A percentile compares a stretch with the other conserved stretches of the same genome.
Evolutionary conservation across 1,140 invertebrate species (phyloP).

Genomic region (Lepidostoma basale): DNA sequence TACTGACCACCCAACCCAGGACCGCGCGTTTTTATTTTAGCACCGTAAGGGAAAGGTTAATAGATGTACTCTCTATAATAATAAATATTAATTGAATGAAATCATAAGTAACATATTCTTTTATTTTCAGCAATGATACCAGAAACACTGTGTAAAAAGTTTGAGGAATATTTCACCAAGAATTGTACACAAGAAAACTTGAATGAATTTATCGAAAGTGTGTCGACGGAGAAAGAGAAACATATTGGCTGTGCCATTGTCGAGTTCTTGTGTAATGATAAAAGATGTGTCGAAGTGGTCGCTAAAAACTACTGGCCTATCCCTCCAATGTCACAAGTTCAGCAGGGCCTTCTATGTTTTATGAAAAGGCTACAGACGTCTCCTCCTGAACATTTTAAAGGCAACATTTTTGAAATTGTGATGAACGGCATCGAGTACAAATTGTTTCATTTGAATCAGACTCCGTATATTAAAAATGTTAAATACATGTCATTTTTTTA

Average conservation of each 20-base stretch:
- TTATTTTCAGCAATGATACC: slow-evolving; percentile 13
- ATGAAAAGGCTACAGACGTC: slow-evolving; percentile 25
- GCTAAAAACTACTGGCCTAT: not conserved
- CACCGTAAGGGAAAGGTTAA: too few relatives aligned
- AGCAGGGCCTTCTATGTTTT: slow-evolving; percentile 20
- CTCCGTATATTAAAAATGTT: slow-evolving; percentile 51
- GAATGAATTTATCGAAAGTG: slow-evolving; percentile 10
- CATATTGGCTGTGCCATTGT: slow-evolving; percentile 28
- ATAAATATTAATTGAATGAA: too few relatives aligned
- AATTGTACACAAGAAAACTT: slow-evolving; percentile 15
- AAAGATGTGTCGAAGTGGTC: not conserved
- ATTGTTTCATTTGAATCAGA: slow-evolving; percentile 52
- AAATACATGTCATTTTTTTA: slow-evolving; percentile 56
- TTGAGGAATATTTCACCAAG: slow-evolving; percentile 19
- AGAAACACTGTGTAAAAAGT: slow-evolving; percentile 13
- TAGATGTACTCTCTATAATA: too few relatives aligned
- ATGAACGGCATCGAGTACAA: slow-evolving; percentile 53
- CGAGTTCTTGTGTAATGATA: slow-evolving; percentile 22
- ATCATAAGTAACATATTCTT: too few relatives aligned
- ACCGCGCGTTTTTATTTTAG: too few relatives aligned
- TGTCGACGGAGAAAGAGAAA: slow-evolving; percentile 13
- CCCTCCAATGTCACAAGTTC: slow-evolving; percentile 15
- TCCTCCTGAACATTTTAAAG: slow-evolving; percentile 28
- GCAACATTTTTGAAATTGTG: slow-evolving; percentile 45
- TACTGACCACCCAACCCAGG: too few relatives aligned